These are phyloP conservation scores for Eupeodes luniger DNA, from an alignment of 2,888 invertebrate genomes.

Conservation along the genomic window DNA sequence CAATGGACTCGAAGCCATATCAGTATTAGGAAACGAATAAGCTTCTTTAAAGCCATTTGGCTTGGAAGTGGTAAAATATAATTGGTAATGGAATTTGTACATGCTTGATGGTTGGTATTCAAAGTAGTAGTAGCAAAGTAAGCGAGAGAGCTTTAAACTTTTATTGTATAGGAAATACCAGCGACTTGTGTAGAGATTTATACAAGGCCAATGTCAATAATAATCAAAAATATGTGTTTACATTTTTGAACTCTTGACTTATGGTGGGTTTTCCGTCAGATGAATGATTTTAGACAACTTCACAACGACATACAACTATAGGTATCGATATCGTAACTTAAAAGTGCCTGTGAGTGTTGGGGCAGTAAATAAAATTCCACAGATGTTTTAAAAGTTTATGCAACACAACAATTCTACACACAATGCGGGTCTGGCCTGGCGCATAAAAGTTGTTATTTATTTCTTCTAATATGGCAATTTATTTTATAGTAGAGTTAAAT, in stretches of 20 bases:
- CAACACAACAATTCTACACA: not conserved
- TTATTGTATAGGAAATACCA: not conserved
- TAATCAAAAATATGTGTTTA: slow-evolving; percentile 44
- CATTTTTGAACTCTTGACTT: slow-evolving; percentile 49
- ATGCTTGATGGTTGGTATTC: not conserved
- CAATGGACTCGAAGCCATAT: slow-evolving; percentile 64
- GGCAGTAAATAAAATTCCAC: slow-evolving; percentile 1
- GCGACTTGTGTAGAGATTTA: not conserved
- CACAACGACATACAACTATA: not conserved
- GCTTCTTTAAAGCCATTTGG: slow-evolving; percentile 6
- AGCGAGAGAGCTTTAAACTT: not conserved
- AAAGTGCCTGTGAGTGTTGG: slow-evolving; percentile 1
- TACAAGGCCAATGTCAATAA: slow-evolving; percentile 73
- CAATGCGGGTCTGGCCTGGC: not conserved
- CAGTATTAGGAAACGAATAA: slow-evolving; percentile 34
- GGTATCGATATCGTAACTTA: not conserved
- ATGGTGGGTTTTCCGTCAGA: slow-evolving; percentile 11
- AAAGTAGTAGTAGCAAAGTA: not conserved
- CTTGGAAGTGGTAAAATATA: not conserved
- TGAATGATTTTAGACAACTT: not conserved
- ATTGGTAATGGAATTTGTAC: not conserved
- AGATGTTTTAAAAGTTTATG: slow-evolving; percentile 3
- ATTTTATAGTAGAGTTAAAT: not conserved
- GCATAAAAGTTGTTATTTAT: not conserved
- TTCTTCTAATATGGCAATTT: not conserved